phyloP scores from a whole-genome alignment of 1,140 invertebrate genomes.

The Batillaria attramentaria region DNA sequence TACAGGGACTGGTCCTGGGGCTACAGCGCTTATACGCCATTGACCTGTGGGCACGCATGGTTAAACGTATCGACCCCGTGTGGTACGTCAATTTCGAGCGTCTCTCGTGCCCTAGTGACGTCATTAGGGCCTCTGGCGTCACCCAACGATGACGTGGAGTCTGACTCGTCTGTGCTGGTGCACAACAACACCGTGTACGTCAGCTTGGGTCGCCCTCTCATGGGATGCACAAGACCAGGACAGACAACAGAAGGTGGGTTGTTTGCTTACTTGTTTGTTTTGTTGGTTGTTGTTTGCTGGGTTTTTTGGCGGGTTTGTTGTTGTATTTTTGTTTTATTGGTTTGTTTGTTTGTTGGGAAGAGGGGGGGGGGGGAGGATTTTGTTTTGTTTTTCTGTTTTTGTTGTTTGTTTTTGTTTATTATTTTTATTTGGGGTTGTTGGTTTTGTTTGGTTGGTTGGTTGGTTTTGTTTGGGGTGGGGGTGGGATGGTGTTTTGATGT shows the following conservation, averaged over 20 bases:
- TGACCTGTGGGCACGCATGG: conserved; percentile 44
- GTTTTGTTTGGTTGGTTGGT: too few relatives aligned
- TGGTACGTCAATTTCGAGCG: conserved; percentile 52
- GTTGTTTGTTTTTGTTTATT: neutral
- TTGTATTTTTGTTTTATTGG: neutral
- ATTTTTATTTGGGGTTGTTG: too few relatives aligned
- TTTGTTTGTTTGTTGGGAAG: neutral
- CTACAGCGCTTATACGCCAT: conserved; percentile 55
- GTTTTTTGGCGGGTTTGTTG: neutral
- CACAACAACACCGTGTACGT: conserved; percentile 42
- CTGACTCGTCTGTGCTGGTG: conserved; percentile 40
- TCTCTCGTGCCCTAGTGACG: neutral
- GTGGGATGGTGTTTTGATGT: too few relatives aligned
- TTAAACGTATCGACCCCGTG: conserved; percentile 38
- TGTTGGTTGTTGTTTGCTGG: too few relatives aligned
- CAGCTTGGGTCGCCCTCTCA: conserved; percentile 28
- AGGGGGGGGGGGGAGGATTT: too few relatives aligned
- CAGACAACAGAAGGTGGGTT: neutral
- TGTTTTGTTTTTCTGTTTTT: neutral
- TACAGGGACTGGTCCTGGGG: conserved; percentile 38
- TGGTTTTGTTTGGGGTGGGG: too few relatives aligned
- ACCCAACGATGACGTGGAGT: too few relatives aligned
- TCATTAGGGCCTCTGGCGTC: too few relatives aligned
- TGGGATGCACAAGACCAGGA: neutral
- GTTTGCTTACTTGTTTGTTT: neutral